These are phyloP conservation scores for Camelus bactrianus DNA, from an alignment of 2,113 vertebrate species.

Conservation along the genomic window DNA sequence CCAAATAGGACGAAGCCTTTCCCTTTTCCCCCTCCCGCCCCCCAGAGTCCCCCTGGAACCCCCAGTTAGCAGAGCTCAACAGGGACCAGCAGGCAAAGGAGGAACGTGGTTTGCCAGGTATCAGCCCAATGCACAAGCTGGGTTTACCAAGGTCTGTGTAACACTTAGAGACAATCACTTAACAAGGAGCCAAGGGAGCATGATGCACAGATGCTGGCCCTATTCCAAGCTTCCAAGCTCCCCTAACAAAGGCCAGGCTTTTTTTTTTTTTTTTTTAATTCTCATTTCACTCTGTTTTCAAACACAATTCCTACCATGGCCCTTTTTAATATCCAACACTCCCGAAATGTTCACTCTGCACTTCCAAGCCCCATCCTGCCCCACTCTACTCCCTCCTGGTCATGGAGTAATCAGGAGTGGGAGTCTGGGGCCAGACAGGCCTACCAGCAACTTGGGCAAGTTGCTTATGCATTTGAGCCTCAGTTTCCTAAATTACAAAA, in stretches of 20 bases:
- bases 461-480: background rate
- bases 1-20: background rate
- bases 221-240: background rate
- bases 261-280: background rate
- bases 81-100: background rate
- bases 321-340: background rate
- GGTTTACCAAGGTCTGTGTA: background rate
- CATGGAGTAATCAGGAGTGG: rapidly evolving
- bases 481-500: background rate
- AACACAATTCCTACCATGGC: background rate
- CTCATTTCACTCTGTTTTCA: background rate
- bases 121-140: background rate
- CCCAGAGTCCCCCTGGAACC: background rate
- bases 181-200: background rate
- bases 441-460: background rate
- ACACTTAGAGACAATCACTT: background rate
- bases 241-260: background rate
- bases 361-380: background rate
- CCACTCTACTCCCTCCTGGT: background rate
- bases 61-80: background rate
- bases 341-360: background rate
- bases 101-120: background rate
- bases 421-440: background rate
- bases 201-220: no score
- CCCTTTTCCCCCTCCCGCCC: background rate